These are phyloP conservation scores for Brachypterus glaber DNA, from an alignment of 2,888 invertebrate species.

Conservation along the genomic window DNA sequence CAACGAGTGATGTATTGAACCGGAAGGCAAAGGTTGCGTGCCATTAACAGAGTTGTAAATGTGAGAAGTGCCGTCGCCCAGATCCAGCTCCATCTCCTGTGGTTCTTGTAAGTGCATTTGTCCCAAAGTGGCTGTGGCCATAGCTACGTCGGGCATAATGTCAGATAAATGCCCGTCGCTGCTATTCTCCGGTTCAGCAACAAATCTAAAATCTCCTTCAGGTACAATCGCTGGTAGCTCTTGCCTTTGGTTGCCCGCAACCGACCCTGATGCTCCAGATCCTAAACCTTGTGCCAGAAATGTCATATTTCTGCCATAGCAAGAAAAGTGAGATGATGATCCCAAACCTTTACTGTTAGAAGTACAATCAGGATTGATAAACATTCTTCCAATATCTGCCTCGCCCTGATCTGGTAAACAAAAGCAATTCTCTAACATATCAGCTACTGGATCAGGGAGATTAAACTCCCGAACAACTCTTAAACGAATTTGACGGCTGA, in stretches of 20 bases:
- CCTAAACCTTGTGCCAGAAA: constrained; percentile 45
- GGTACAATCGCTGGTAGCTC: constrained; percentile 57
- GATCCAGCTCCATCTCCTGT: constrained; percentile 65
- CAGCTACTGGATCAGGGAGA: constrained; percentile 79
- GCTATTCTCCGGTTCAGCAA: constrained; percentile 44
- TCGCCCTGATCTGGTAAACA: constrained; percentile 36
- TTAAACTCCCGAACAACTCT: constrained; percentile 91
- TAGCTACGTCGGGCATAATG: constrained; percentile 87
- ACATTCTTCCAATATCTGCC: constrained; percentile 29
- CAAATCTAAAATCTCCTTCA: constrained; percentile 47
- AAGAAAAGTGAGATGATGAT: constrained; percentile 31
- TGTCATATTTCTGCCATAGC: constrained; percentile 54
- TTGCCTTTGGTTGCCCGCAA: constrained; percentile 43
- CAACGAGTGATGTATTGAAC: constrained; percentile 29
- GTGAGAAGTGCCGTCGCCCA: constrained; percentile 76
- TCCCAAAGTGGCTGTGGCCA: constrained; percentile 71
- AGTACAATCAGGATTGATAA: constrained; percentile 31
- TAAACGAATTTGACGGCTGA: constrained; percentile 68
- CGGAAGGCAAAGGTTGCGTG: constrained; percentile 27
- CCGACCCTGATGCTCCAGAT: not conserved
- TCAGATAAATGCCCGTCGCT: constrained; percentile 66
- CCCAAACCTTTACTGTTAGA: constrained; percentile 36
- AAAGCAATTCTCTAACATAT: constrained; percentile 54
- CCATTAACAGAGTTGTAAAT: constrained; percentile 36
- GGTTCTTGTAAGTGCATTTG: constrained; percentile 55